phyloP scores from a whole-genome alignment of 2,888 invertebrate species.

The Drosophila melanosoma region DNA sequence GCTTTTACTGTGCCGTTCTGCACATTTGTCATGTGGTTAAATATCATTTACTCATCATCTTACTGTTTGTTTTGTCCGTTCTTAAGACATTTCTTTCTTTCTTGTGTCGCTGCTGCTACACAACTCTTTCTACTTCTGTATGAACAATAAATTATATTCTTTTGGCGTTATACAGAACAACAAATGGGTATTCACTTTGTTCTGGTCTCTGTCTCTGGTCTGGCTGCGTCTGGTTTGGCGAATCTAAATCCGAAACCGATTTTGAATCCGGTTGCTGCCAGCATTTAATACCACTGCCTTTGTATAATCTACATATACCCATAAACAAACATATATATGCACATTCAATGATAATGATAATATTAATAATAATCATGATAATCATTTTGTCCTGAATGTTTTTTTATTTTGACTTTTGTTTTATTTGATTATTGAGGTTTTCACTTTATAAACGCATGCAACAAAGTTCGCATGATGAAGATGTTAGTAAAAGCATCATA shows the following conservation, averaged over 20 bases:
- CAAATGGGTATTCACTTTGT: conserved; percentile 54
- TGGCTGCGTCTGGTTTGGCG: conserved; percentile 33
- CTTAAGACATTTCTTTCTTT: conserved; percentile 13
- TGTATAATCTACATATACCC: conserved; percentile 5
- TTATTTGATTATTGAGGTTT: conserved; percentile 31
- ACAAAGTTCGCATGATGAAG: conserved; percentile 31
- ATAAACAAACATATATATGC: background rate
- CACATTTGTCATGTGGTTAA: conserved; percentile 44
- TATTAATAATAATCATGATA: conserved; percentile 39
- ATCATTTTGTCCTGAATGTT: conserved; percentile 39
- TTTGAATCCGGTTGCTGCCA: conserved; percentile 49
- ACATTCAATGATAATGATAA: conserved; percentile 5
- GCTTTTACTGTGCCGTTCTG: conserved; percentile 44
- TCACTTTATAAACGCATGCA: conserved; percentile 41
- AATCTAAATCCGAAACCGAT: conserved; percentile 34
- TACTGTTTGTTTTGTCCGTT: conserved; percentile 15
- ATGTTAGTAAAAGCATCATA: conserved; percentile 21
- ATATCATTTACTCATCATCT: conserved; percentile 47
- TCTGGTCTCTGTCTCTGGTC: conserved; percentile 36
- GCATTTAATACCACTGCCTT: conserved; percentile 37
- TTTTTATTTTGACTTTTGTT: conserved; percentile 1
- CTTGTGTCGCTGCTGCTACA: conserved; percentile 4
- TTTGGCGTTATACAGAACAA: conserved; percentile 35
- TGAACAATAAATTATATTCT: conserved; percentile 72
- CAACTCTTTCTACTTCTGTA: conserved; percentile 34